Evolutionary conservation across 2,888 invertebrate species (phyloP), one percentile per base, ranked within the genome.

Genomic region (Zygaena filipendulae): DNA sequence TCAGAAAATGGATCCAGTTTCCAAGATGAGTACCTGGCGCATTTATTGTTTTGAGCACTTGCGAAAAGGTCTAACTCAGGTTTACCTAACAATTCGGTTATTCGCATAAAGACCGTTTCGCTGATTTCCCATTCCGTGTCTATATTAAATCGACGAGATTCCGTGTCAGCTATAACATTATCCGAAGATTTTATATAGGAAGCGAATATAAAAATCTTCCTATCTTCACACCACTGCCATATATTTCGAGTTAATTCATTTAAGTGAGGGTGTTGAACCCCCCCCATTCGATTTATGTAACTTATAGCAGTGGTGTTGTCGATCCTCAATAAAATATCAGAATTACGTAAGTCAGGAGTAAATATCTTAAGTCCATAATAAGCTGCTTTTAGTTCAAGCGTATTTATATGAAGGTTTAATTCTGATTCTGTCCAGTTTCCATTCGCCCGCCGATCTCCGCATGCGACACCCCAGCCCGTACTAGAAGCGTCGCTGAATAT

Each of bases 251-350:
- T 11, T 3, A 35, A 19, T 1, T 26, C 4, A 22, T 25, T 36
- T 9, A 39, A 21, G 14, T 34, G 34, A 3, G 26, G 30, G 16
- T 25, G 31, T 12, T 30, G 28, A 10, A 32, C 21, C 11, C 38
- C 27, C 3, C 33, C 29, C 34, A 34, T 36, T 7, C 23, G 9
- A 19, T 40, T 38, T n/a, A 40, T 32, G 14, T 29, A 40, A 1
- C 33, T 10, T 2, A 40, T 30, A 4, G 36, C 38, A 3, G 36
- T 38, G 1, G 35, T 35, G 11, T 38, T 38, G 14, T 36, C 36
- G 7, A 40, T 23, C 3, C 32, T 9, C 11, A 36, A 12, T 12
- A 38, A 13, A 11, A 29, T 21, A 2, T 29, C 5, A 13, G 16
- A 26, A 21, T 30, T 13, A 2, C 4, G 3, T 6, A 22, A 14